phyloP scores from a whole-genome alignment of 2,113 vertebrate species.

The Urocolius indicus region DNA sequence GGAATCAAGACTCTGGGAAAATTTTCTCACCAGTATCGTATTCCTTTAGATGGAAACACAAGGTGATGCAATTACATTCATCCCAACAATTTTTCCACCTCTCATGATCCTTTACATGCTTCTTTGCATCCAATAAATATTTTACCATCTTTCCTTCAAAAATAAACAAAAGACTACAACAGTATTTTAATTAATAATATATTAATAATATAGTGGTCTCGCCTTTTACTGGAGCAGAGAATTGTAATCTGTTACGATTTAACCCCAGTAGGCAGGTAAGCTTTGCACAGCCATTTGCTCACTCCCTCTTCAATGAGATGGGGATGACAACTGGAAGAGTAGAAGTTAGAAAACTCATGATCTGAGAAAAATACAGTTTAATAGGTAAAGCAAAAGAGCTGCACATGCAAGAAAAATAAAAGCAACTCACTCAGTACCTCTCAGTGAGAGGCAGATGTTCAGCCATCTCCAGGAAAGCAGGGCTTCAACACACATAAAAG shows the following conservation, averaged over 20 bases:
- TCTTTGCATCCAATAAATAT: background rate
- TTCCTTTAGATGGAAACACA: background rate
- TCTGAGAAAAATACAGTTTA: background rate
- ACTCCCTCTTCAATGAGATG: too few relatives aligned
- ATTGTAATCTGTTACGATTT: background rate
- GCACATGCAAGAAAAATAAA: background rate
- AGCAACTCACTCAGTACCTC: background rate
- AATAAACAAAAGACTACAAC: background rate
- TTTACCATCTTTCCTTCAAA: background rate
- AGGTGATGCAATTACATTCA: background rate
- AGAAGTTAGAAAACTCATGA: background rate
- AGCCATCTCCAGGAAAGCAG: background rate
- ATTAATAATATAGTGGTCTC: background rate
- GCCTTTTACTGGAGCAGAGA: background rate
- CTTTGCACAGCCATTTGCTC: fast-evolving
- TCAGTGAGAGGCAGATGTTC: background rate
- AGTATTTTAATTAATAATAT: background rate
- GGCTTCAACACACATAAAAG: fast-evolving
- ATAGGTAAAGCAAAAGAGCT: background rate
- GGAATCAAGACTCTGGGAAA: background rate
- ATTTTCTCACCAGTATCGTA: background rate
- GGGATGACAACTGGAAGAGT: background rate
- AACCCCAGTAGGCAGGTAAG: background rate
- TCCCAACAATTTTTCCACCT: background rate
- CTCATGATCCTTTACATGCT: background rate